Evolutionary conservation across 2,888 invertebrate genomes (phyloP).

Genomic region (Augochlorella aurata): DNA sequence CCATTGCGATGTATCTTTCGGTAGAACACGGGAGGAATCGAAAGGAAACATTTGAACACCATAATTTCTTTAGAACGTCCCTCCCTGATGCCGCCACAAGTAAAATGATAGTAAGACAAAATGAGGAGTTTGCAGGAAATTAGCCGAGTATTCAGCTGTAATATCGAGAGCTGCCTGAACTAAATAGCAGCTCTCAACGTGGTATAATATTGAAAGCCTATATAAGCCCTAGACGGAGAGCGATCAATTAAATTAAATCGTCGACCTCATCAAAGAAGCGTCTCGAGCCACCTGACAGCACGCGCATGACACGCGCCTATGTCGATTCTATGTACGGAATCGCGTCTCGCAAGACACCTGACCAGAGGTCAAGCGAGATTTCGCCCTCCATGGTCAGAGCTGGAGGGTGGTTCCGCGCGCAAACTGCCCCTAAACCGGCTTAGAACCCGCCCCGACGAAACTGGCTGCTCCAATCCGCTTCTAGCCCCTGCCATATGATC

Average conservation of each 20-base stretch:
- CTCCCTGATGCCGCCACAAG: no score
- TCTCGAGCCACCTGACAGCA: conserved; percentile 57
- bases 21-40: no score
- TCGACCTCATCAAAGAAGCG: background rate
- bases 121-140: background rate
- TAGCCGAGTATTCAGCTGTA: background rate
- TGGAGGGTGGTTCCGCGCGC: conserved; percentile 68
- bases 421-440: conserved; percentile 80
- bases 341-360: conserved; percentile 66
- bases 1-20: no score
- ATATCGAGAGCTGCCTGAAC: background rate
- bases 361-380: conserved; percentile 66
- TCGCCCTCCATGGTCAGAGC: conserved; percentile 60
- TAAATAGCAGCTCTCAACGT: background rate
- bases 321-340: conserved; percentile 37
- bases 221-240: background rate
- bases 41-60: no score
- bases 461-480: conserved; percentile 77
- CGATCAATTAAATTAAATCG: background rate
- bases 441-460: conserved; percentile 80
- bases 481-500: conserved; percentile 72
- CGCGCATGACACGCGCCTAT: conserved; percentile 62
- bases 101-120: background rate
- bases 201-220: background rate
- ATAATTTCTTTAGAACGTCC: no score